A percentile compares a stretch with the other conserved stretches of the same genome.
Evolutionary conservation across 2,797 vertebrate genomes (phyloP).

Genomic region (Platalea minor): DNA sequence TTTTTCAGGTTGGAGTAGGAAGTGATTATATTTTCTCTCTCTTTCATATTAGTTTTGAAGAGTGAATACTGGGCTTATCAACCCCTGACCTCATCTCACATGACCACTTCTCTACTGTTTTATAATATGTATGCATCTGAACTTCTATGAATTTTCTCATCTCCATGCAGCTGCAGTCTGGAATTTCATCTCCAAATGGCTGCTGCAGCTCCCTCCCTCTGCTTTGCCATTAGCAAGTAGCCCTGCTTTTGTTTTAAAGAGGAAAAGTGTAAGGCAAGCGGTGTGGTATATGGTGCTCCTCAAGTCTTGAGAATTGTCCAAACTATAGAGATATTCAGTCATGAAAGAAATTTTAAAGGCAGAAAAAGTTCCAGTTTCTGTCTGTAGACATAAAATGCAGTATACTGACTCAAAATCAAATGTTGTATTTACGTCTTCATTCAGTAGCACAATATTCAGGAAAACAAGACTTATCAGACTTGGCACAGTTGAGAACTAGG

Average conservation of each 20-base stretch:
- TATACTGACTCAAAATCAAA: not conserved
- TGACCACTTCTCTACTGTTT: not conserved
- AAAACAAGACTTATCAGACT: not conserved
- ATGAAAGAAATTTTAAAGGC: not conserved
- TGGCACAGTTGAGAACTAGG: not conserved
- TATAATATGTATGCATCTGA: too few species aligned
- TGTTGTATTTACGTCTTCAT: not conserved
- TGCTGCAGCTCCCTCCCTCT: not conserved
- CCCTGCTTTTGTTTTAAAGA: not conserved
- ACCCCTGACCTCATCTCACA: not conserved
- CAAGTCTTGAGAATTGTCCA: not conserved
- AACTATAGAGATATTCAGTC: not conserved
- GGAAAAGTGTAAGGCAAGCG: not conserved
- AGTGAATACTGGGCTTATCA: not conserved
- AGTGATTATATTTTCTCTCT: not conserved
- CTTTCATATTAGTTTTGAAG: not conserved
- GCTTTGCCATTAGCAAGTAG: not conserved
- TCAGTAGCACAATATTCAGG: not conserved
- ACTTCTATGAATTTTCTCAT: not conserved
- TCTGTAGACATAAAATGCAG: not conserved
- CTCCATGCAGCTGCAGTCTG: not conserved
- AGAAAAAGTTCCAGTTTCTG: not conserved
- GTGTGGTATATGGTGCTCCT: not conserved
- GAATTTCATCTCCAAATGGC: not conserved
- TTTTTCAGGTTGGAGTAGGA: not conserved